Base-by-base conservation (phyloP, 2,888 invertebrate genomes). In the Aporophyla lueneburgensis region DNA sequence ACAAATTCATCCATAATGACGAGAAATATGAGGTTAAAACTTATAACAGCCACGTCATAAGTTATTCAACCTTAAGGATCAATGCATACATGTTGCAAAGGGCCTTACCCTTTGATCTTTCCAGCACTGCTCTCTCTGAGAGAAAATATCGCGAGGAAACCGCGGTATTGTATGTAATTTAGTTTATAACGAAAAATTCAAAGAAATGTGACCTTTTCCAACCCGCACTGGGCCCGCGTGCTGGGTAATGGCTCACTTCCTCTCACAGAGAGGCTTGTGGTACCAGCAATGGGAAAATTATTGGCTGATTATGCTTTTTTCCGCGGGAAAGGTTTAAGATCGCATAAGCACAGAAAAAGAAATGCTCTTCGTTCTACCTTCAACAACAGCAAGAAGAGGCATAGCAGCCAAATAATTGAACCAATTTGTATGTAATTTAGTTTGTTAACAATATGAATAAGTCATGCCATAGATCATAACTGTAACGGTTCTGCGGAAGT, bases 401-500 rank as follows among this genome's bases (percentile, higher is more conserved):
- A 21, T 21, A 24, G 46, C 16, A 63, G 24, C 40, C 19, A 4
- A 24, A 24, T 12, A 12, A 49, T 40, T 49, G 24, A 33, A 33
- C 27, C n/a, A n/a, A n/a, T n/a, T 16, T n/a, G 33, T 12, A n/a
- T 19, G 7, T 33, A 19, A 9, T 9, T 40, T 49, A 14, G 49
- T 43, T 24, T 51, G n/a, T 71, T 58, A 5, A 43, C 5, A 16
- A 40, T 43, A 24, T 72, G 16, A 27, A 43, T 27, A 61, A 21
- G 5, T 33, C 49, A 54, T 59, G 19, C n/a, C 40, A n/a, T n/a
- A 21, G n/a, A 73, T 69, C 33, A 63, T 24, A 78, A 77, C 51
- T 65, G 43, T 70, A 56, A 69, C 24, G 62, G 56, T 33, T 53
- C 24, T 27, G 21, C 70, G 77, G 77, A 76, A 76, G 59, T 68